A percentile compares a stretch with the other conserved stretches of the same genome.
Evolutionary conservation across 2,888 invertebrate genomes (phyloP).

Genomic region (Drosophila ochracea): DNA sequence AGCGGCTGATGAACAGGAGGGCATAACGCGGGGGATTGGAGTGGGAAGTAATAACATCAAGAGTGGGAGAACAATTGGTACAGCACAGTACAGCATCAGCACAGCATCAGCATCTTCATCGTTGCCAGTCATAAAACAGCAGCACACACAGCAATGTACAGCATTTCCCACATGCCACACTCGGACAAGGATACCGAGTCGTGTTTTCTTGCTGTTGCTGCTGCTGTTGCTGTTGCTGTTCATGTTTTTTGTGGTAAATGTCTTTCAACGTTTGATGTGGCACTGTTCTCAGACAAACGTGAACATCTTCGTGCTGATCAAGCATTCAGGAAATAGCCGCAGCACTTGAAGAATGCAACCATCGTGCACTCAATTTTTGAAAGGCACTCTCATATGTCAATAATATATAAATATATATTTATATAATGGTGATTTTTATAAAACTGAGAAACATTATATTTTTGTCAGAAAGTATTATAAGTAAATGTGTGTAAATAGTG

Average conservation of each 20-base stretch:
- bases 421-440: neutral
- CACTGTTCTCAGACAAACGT: slow-evolving; percentile 6
- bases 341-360: slow-evolving; percentile 48
- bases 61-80: slow-evolving; percentile 43
- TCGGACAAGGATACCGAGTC: slow-evolving; percentile 45
- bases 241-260: slow-evolving; percentile 43
- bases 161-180: slow-evolving; percentile 61
- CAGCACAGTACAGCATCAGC: slow-evolving; percentile 7
- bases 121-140: slow-evolving; percentile 54
- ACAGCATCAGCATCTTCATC: slow-evolving; percentile 37
- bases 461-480: neutral
- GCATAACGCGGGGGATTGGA: slow-evolving; percentile 40
- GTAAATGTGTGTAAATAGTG: neutral
- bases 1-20: slow-evolving; percentile 41
- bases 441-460: neutral
- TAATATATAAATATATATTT: neutral
- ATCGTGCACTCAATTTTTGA: slow-evolving; percentile 19
- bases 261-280: slow-evolving; percentile 52
- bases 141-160: slow-evolving; percentile 44
- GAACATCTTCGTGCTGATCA: slow-evolving; percentile 23
- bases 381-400: slow-evolving; percentile 9
- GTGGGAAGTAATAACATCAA: slow-evolving; percentile 2
- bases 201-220: slow-evolving; percentile 32
- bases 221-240: slow-evolving; percentile 27
- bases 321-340: slow-evolving; percentile 31